Base-by-base conservation (phyloP, 1,140 invertebrate species). In the Aphis craccivora region DNA sequence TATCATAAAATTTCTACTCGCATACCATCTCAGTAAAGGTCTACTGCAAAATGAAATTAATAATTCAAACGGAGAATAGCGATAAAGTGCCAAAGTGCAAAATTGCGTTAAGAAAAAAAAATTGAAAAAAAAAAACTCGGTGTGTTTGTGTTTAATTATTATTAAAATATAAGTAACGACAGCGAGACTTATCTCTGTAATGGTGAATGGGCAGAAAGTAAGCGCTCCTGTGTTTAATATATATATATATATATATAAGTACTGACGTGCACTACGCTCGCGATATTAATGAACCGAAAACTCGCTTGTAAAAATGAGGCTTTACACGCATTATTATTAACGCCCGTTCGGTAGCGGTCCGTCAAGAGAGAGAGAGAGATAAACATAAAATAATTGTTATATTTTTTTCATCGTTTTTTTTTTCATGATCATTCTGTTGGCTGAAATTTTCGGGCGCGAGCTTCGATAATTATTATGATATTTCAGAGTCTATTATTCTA, bases 221-320 rank as follows among this genome's bases (percentile, higher is more conserved):
- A 14, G 14, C 14, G 1, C 14, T 30, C 30, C 14, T n/a, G 14
- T 18, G 14, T 76, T 76, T 76, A 76, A 76, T 76, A 76, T 76
- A 76, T 76, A 76, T 76, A 76, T n/a, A 30, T 76, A 76, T 76
- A 76, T 76, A 76, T 76, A 76, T 76, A 76, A 76, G 60, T 76
- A 76, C 30, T 76, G 60, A 76, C 60, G n/a, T n/a, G 30, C 30
- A 11, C 30, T 67, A 11, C 60, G 14, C n/a, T 18, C 60, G 14
- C 22, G 76, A 83, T 83, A 83, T 83, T 83, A 83, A 83, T 83
- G 76, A 83, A 83, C 76, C 35, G 76, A 35, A 83, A 83, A 83
- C 35, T 83, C 23, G 76, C n/a, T 22, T 83, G 76, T 83, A 83
- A 37, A 83, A 37, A 37, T 20, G 35, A 83, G 76, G 76, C 35